Conservation (phyloP, 2,797 vertebrate genomes). For the Scolopax rusticola region DNA sequence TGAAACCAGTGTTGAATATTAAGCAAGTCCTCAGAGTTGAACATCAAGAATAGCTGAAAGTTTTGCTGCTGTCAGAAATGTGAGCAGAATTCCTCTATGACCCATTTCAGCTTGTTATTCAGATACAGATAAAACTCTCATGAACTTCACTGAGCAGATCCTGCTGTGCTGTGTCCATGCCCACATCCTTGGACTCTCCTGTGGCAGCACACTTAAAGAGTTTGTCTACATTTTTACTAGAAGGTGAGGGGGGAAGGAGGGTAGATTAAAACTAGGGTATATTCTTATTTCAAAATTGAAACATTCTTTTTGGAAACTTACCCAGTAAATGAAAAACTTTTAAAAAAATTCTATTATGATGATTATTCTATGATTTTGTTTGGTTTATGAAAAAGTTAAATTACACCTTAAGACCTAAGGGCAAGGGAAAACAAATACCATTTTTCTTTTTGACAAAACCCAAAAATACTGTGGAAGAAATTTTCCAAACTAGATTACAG, state of each 20-base stretch:
- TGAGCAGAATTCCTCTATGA: constrained; percentile 36
- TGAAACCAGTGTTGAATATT: constrained; percentile 66
- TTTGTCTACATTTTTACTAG: background rate
- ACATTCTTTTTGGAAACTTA: background rate
- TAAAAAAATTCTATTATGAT: background rate
- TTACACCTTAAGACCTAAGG: constrained; percentile 23
- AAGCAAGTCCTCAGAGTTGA: constrained; percentile 56
- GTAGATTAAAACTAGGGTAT: background rate
- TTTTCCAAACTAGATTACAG: constrained; percentile 47
- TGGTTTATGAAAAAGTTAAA: constrained; percentile 19
- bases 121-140: background rate
- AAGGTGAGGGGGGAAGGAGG: background rate
- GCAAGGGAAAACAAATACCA: constrained; percentile 31
- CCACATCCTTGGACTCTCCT: background rate
- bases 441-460: constrained; percentile 58
- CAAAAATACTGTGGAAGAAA: background rate
- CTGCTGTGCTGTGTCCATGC: background rate
- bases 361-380: background rate
- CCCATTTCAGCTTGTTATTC: background rate
- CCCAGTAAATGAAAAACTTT: background rate
- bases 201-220: background rate
- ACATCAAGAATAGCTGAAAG: constrained; percentile 53
- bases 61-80: constrained; percentile 59
- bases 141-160: background rate
- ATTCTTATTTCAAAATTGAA: background rate